These are phyloP conservation scores for Propithecus perrieri DNA, from an alignment of 2,797 vertebrate species.

Conservation along the genomic window DNA sequence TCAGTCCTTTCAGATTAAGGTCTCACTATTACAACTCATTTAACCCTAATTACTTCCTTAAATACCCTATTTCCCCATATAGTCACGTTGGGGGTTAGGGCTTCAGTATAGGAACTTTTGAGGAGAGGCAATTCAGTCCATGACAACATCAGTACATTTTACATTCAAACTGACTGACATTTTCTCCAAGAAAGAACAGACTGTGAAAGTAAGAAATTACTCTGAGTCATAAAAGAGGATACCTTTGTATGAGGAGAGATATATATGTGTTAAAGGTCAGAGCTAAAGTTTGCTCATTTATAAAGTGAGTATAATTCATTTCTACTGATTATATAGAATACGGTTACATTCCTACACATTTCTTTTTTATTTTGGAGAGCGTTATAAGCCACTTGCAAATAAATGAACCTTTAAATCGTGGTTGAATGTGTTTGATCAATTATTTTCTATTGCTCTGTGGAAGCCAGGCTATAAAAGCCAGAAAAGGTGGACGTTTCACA, in stretches of 20 bases:
- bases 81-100: not conserved
- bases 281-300: not conserved
- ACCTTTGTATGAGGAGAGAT: rapidly evolving
- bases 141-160: not conserved
- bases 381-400: not conserved
- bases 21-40: not conserved
- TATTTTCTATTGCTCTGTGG: not conserved
- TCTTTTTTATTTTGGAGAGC: not conserved
- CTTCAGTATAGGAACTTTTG: not conserved
- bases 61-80: not conserved
- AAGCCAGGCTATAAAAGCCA: not conserved
- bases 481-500: not conserved
- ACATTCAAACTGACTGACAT: not conserved
- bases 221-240: not conserved
- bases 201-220: not conserved
- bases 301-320: not conserved
- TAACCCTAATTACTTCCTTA: not conserved
- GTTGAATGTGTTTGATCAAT: not conserved
- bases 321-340: not conserved
- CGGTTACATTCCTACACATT: not conserved
- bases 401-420: not conserved
- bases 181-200: not conserved
- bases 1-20: not conserved
- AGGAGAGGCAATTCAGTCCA: not conserved
- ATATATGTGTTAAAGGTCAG: not conserved